Evolutionary conservation across 2,113 vertebrate genomes (phyloP).

Genomic region (Mastomys coucha): DNA sequence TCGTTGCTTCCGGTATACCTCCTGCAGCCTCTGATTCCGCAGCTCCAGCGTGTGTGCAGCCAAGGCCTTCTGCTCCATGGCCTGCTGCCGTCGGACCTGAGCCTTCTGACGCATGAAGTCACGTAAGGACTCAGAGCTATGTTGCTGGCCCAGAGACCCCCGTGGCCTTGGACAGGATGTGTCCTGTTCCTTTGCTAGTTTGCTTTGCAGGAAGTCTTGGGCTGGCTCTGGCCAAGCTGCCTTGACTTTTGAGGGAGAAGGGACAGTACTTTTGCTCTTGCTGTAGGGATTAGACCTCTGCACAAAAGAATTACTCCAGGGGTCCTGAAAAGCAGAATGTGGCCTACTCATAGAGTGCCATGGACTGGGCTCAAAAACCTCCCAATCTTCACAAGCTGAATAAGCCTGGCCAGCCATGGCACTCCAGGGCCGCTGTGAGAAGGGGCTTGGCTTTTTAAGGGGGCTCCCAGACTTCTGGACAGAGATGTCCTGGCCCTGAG

Average conservation of each 20-base stretch:
- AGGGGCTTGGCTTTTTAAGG: neutral
- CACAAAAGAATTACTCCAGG: neutral
- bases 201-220: neutral
- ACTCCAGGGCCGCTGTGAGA: neutral
- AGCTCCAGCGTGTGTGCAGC: neutral
- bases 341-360: neutral
- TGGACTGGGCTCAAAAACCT: neutral
- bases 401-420: accelerated
- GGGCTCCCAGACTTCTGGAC: neutral
- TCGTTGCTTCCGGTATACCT: slow-evolving; percentile 83
- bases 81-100: slow-evolving; percentile 74
- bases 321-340: accelerated
- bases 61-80: slow-evolving; percentile 66
- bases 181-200: slow-evolving; percentile 31
- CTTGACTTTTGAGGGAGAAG: neutral
- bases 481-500: accelerated
- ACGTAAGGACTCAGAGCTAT: slow-evolving; percentile 69
- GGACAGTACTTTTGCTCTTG: too few species aligned
- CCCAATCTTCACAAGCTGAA: neutral
- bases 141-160: slow-evolving; percentile 31
- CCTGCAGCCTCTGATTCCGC: slow-evolving; percentile 79
- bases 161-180: neutral
- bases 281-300: accelerated
- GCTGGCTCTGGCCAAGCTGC: neutral
- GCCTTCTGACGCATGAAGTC: slow-evolving; percentile 81